Percentiles rank a stretch among this genome's conserved stretches.
phyloP scores from a whole-genome alignment of 1,140 invertebrate species.

The Uloborus diversus region DNA sequence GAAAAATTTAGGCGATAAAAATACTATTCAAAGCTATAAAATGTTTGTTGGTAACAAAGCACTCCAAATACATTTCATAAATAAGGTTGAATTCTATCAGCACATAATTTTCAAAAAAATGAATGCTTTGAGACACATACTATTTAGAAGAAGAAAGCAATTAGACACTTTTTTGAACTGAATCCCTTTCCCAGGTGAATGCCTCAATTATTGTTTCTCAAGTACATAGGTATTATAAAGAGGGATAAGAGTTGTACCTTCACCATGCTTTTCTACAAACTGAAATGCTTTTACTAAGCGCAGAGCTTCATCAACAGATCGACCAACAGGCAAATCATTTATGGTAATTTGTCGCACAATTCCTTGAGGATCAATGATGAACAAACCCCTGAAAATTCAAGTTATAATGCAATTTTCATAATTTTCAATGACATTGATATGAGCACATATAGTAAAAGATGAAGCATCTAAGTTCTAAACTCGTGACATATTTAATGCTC shows the following conservation, averaged over 20 bases:
- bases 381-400: slow-evolving; percentile 65
- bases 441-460: background rate
- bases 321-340: slow-evolving; percentile 88
- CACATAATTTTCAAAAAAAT: too few relatives aligned
- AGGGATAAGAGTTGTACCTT: slow-evolving; percentile 68
- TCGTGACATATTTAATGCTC: background rate
- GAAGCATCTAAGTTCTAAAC: background rate
- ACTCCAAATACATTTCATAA: too few relatives aligned
- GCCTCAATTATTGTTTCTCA: too few relatives aligned
- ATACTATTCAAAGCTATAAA: too few relatives aligned
- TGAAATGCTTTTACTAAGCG: slow-evolving; percentile 91
- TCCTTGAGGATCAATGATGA: slow-evolving; percentile 77
- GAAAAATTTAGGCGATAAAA: too few relatives aligned
- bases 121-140: too few relatives aligned
- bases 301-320: slow-evolving; percentile 90
- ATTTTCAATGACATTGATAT: background rate
- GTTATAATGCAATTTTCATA: background rate
- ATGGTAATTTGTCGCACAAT: slow-evolving; percentile 67
- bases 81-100: too few relatives aligned
- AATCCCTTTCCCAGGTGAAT: too few relatives aligned
- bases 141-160: too few relatives aligned
- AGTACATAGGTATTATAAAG: background rate
- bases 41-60: too few relatives aligned
- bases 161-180: too few relatives aligned
- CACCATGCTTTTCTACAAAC: slow-evolving; percentile 92